A percentile compares a stretch with the other conserved stretches of the same genome.
Evolutionary conservation across 2,797 vertebrate genomes (phyloP).

Genomic region (Microhierax caerulescens): DNA sequence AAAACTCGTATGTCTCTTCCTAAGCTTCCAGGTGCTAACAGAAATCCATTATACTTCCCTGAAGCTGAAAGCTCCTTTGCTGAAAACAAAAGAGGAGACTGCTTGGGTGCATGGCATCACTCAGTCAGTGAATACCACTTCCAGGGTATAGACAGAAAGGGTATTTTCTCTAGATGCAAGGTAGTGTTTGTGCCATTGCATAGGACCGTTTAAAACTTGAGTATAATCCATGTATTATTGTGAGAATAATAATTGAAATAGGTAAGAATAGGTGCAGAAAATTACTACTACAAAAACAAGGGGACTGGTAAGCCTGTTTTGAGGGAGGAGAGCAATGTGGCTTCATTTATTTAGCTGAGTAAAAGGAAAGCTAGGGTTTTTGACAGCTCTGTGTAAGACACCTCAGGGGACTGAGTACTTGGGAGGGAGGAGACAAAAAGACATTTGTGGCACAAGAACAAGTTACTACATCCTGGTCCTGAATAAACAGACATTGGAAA

Average conservation of each 20-base stretch:
- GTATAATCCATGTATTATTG: background rate
- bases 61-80: background rate
- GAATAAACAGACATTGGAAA: background rate
- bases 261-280: background rate
- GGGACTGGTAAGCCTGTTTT: background rate
- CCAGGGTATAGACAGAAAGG: background rate
- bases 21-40: background rate
- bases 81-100: background rate
- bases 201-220: background rate
- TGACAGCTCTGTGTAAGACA: background rate
- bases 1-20: background rate
- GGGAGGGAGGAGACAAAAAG: background rate
- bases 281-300: background rate
- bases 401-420: background rate
- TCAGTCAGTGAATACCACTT: background rate
- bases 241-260: background rate
- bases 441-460: background rate
- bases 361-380: background rate
- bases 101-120: background rate
- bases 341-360: background rate
- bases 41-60: background rate
- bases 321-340: background rate
- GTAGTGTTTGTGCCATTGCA: background rate
- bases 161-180: background rate
- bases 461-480: background rate